These are phyloP conservation scores for Athene noctua DNA, from an alignment of 2,113 vertebrate genomes.

Conservation along the genomic window DNA sequence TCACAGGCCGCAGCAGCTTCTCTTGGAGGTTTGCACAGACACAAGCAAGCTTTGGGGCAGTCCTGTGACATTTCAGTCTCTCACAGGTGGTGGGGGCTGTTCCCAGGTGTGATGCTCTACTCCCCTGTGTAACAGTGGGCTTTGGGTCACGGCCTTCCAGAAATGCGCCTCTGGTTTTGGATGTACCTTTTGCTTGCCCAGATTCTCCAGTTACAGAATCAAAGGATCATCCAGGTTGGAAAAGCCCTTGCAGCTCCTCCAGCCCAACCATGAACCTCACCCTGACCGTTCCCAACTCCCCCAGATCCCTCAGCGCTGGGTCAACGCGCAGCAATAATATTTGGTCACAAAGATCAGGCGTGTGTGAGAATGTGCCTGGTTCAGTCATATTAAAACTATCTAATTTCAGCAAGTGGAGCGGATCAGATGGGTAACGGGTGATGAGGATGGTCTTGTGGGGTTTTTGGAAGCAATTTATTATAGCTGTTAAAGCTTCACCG, in stretches of 20 bases:
- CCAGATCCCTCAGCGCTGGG: too few species aligned
- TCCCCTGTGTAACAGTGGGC: too few species aligned
- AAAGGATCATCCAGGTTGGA: too few species aligned
- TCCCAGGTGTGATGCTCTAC: accelerated
- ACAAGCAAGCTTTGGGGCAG: too few species aligned
- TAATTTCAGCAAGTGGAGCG: not conserved
- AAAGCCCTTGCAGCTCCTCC: too few species aligned
- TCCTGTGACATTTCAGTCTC: too few species aligned
- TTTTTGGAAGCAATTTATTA: not conserved
- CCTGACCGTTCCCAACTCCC: too few species aligned
- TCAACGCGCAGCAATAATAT: too few species aligned
- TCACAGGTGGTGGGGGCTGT: not conserved
- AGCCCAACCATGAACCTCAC: too few species aligned
- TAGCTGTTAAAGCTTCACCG: not conserved
- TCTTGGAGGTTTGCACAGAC: too few species aligned
- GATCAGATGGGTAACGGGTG: not conserved
- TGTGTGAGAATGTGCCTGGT: too few species aligned
- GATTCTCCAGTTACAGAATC: not conserved
- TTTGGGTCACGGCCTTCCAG: not conserved
- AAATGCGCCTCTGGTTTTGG: not conserved
- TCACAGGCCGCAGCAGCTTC: too few species aligned
- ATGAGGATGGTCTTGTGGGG: not conserved
- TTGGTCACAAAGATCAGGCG: not conserved
- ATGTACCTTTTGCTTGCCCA: not conserved
- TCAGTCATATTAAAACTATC: not conserved